Evolutionary conservation across 2,113 vertebrate species (phyloP), one percentile per base, ranked within the genome.

Genomic region (Boulengeromyrus knoepffleri): DNA sequence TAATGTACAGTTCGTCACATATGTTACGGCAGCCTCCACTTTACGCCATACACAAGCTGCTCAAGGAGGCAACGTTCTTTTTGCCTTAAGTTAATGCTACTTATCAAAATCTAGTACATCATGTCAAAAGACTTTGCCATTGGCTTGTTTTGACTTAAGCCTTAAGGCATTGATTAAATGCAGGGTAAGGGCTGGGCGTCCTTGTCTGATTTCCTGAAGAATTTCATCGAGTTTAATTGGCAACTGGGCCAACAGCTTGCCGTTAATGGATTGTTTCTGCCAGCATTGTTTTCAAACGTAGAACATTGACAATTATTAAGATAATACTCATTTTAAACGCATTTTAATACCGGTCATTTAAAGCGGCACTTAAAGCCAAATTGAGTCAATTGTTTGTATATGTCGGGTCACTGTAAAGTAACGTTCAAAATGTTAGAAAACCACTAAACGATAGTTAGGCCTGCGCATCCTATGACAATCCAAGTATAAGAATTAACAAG

Each of bases 171-270:
- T 80, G 74, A 80, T 80, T 80, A 39, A 80, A 80, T 6, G 36
- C 74, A 42, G 74, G 36, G 9, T 36, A 7, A 7, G 13, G 36
- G 36, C 17, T 39, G 74, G 74, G 2, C 10, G 36, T 42, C 74
- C 58, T 66, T 88, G 56, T n/a, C 87, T 56, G 42, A 17, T 62
- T 45, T 24, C 58, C 56, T n/a, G 45, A 62, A 21, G 39, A 58
- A 87, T 53, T 70, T 90, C 89, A 90, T 87, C 45, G 84, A 74
- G 85, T 62, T 87, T 87, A 87, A 90, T 62, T 90, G 89, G 89
- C 89, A 90, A 50, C 89, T 50, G 56, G 58, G 45, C 58, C 58
- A 87, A 52, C 84, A 90, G 56, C 85, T 87, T 87, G 86, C 27
- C 50, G 85, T 90, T 87, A 90, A 90, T 90, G 85, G 84, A 85